Base-by-base conservation (phyloP, 2,797 vertebrate genomes). In the Lepus oiostolus region DNA sequence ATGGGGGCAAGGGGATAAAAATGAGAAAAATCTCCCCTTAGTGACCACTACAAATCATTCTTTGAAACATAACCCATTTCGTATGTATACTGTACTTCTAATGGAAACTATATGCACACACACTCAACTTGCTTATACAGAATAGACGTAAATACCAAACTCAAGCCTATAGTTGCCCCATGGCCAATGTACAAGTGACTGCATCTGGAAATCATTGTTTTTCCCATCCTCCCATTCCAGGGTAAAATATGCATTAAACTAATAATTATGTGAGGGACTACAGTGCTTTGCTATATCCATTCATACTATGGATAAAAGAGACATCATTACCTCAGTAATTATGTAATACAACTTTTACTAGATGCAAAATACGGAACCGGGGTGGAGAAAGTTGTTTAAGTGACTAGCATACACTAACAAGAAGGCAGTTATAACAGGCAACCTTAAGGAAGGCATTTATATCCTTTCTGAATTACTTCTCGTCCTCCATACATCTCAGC, bases 271-370 rank as follows among this genome's bases (percentile, higher is more conserved):
- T 19, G 32, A 88, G 87, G 28, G 12, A 65, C 14, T 7, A 26
- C 4, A 32, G 28, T 17, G 17, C 14, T 80, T 26, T 89, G 50
- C 58, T 62, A 32, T 14, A 76, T 63, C 17, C 9, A 47, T n/a
- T 9, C 26, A 81, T n/a, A 75, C 35, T 7, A 5, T 2, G 12
- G 24, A 32, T 24, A 35, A 8, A 85, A 32, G 16, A 82, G 42
- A 74, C 26, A n/a, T 81, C 5, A n/a, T 10, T 4, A 71, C 19
- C 52, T 76, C 12, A 19, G 47, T 63, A 94, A 80, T 76, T 52
- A 76, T 0, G 13, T 91, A 88, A 68, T 70, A 74, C 80, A 85
- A 67, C 12, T 90, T 96, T 75, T 5, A 50, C 80, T 85, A 60
- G 68, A 81, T 81, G 83, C 24, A 72, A 50, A 88, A 70, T 67